Conservation (phyloP, 2,113 vertebrate species). For the Anhinga anhinga region DNA sequence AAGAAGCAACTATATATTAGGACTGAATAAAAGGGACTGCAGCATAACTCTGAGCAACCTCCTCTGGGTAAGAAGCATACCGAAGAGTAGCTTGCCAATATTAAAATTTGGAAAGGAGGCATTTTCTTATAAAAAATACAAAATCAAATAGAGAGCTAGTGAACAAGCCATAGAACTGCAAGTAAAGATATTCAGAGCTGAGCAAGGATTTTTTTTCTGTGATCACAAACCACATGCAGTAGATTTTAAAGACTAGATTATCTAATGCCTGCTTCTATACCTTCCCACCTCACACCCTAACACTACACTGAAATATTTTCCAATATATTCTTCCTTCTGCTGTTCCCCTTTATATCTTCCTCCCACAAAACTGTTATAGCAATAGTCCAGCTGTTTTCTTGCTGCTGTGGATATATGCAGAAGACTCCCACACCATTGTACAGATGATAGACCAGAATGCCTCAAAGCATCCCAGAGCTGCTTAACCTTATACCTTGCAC, state of each 20-base stretch:
- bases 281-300: not conserved
- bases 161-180: not conserved
- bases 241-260: not conserved
- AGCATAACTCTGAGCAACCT: not conserved
- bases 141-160: not conserved
- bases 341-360: not conserved
- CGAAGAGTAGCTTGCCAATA: not conserved
- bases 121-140: not conserved
- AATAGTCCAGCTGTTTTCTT: not conserved
- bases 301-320: not conserved
- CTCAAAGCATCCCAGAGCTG: not conserved
- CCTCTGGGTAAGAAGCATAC: not conserved
- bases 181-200: not conserved
- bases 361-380: not conserved
- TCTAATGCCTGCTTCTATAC: not conserved
- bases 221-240: not conserved
- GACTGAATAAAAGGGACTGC: not conserved
- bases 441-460: not conserved
- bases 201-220: not conserved
- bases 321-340: not conserved
- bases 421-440: not conserved
- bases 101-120: not conserved
- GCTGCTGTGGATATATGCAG: not conserved
- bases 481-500: not conserved
- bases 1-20: not conserved